These are phyloP conservation scores for Paramormyrops hopkinsi DNA, from an alignment of 2,797 vertebrate genomes.

Conservation along the genomic window DNA sequence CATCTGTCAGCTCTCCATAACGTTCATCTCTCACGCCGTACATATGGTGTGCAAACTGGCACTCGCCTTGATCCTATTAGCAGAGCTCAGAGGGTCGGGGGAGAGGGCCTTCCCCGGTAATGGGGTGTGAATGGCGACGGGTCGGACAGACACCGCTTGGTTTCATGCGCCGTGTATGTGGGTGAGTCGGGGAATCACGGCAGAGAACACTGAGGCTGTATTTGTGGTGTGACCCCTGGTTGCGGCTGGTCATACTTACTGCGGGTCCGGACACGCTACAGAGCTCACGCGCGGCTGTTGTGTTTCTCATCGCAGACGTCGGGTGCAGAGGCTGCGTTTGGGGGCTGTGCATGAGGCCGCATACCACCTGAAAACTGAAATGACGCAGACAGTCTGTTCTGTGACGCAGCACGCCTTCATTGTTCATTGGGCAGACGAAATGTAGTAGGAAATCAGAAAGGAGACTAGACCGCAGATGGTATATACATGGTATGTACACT, in stretches of 20 bases:
- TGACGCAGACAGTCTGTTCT: background rate
- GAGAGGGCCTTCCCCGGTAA: background rate
- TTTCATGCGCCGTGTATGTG: background rate
- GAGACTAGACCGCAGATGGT: background rate
- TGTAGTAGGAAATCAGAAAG: background rate
- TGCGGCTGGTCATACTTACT: background rate
- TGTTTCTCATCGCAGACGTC: background rate
- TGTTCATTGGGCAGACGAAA: background rate
- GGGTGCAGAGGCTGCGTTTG: background rate
- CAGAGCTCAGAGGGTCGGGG: background rate
- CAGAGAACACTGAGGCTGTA: background rate
- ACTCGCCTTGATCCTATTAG: background rate
- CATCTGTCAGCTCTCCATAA: background rate
- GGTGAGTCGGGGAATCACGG: background rate
- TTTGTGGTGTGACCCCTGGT: background rate
- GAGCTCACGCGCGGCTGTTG: background rate
- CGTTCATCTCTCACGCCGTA: background rate
- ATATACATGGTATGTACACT: background rate
- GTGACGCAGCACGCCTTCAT: background rate
- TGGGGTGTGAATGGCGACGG: background rate
- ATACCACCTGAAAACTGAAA: background rate
- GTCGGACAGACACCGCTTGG: background rate
- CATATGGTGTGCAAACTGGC: background rate
- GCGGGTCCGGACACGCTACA: background rate
- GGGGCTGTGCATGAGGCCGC: background rate